phyloP scores from a whole-genome alignment of 2,888 invertebrate genomes.

The Ichneumon xanthorius region DNA sequence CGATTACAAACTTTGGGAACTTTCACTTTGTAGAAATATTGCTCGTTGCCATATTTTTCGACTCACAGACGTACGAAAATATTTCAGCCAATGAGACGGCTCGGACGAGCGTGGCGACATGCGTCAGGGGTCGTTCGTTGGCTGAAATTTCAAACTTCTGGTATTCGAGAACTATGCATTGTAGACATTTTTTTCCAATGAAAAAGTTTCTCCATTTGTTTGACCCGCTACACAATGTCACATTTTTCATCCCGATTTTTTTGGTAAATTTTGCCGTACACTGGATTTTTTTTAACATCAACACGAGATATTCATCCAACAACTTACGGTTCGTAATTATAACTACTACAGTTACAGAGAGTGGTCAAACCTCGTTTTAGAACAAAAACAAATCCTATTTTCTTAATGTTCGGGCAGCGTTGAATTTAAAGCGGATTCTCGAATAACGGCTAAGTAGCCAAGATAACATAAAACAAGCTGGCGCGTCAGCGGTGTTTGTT shows the following conservation, averaged over 20 bases:
- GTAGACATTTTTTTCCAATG: neutral
- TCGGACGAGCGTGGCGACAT: neutral
- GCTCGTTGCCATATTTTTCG: neutral
- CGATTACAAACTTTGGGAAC: neutral
- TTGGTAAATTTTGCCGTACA: neutral
- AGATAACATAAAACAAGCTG: slow-evolving; percentile 11
- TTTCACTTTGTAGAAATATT: slow-evolving; percentile 3
- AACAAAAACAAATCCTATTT: neutral
- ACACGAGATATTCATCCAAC: neutral
- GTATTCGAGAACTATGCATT: neutral
- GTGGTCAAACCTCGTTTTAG: neutral
- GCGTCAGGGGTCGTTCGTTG: neutral
- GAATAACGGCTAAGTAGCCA: slow-evolving; percentile 6
- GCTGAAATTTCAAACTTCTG: neutral
- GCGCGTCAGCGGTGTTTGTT: slow-evolving; percentile 16
- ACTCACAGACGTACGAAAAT: neutral
- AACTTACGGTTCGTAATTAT: neutral
- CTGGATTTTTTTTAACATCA: neutral
- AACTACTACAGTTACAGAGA: neutral
- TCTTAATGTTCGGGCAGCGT: neutral
- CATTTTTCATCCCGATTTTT: neutral
- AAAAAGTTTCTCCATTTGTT: neutral
- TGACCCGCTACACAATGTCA: neutral
- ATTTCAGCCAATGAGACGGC: neutral
- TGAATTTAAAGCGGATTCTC: slow-evolving; percentile 2